Evolutionary conservation across 2,113 vertebrate genomes (phyloP), one percentile per base, ranked within the genome.

Genomic region (Glaucidium brasilianum): DNA sequence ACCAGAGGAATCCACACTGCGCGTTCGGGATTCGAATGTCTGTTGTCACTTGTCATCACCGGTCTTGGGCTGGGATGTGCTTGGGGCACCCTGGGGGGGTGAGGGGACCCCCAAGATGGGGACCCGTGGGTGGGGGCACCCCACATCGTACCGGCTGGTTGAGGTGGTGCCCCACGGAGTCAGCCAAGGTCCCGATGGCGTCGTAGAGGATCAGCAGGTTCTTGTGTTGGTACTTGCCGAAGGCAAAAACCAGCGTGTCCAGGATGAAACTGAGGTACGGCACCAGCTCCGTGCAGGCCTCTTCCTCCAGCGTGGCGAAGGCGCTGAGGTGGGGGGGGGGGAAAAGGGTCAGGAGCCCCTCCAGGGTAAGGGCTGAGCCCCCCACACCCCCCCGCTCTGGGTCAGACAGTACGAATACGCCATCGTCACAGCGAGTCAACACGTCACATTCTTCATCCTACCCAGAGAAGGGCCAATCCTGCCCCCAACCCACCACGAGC

Each of bases 201-300:
- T 99, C 99, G 4, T 99, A 99, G 47, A 99, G 98, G 94, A 99
- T 99, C 29, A 99, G 98, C 56, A 99, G 97, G 96, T 99, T 99
- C 98, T 99, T 99, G 98, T 99, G 99, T 96, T 99, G 99, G 96
- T 99, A 99, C 69, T 99, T 99, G 60, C 99, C 99, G 9, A 99
- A 99, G 64, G 99, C 99, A 27, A 99, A 99, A n/a, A 99, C 99
- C 23, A 99, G 96, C 4, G 99, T 99, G 97, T 99, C 99, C 80
- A 99, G 97, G 83, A 99, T 99, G 96, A 99, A 99, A 96, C 99
- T 99, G 94, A 99, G 98, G 91, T 99, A 99, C 6, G 99, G 99
- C n/a, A 99, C 99, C 95, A 99, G 98, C 97, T 99, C 99, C 0
- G 99, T 99, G 91, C 99, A 99, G 1, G 99, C 99, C 96, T 99